Evolutionary conservation across 2,888 invertebrate species (phyloP), one percentile per base, ranked within the genome.

Genomic region (Lamellibrachia columna): DNA sequence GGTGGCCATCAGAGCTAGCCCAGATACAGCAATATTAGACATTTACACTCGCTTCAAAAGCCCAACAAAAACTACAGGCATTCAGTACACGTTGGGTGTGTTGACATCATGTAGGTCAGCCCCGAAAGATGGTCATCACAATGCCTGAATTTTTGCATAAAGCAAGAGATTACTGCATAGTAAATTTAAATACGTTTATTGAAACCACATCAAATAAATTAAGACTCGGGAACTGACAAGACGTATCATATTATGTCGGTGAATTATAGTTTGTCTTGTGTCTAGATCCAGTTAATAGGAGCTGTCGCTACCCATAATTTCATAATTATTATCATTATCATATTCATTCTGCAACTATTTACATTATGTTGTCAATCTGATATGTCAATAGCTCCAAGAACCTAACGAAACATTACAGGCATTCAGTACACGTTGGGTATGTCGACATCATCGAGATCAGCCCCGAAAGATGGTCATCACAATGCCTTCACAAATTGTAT

Each of bases 381-480:
- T 15, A 60, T 60, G 8, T 15, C 75, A 75, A 40, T 40, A 40
- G 40, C 40, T 40, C 40, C 40, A 40, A 40, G 40, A 40, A 40
- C 40, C 40, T 0, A 40, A 40, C 40, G 40, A 40, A 40, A 40
- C 40, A 40, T 0, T 1, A 55, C 22, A 75, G 22, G 75, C 75
- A 22, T 75, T 75, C 75, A 75, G 75, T 75, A 75, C 75, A 75
- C 75, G 91, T 52, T 91, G 52, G 52, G 52, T 91, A 91, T 15
- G 91, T 91, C 28, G 52, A 11, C 91, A 52, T 52, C 91, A 91
- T 4, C n/a, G 7, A 11, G 4, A 11, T 91, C 91, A 91, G 91
- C 53, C 91, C 91, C 91, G 91, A 91, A 91, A 91, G 91, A 91
- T 91, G 91, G 91, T 75, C 75, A 75, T 75, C 75, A 75, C 75